Base-by-base conservation (phyloP, 2,797 vertebrate species). In the Alca torda region DNA sequence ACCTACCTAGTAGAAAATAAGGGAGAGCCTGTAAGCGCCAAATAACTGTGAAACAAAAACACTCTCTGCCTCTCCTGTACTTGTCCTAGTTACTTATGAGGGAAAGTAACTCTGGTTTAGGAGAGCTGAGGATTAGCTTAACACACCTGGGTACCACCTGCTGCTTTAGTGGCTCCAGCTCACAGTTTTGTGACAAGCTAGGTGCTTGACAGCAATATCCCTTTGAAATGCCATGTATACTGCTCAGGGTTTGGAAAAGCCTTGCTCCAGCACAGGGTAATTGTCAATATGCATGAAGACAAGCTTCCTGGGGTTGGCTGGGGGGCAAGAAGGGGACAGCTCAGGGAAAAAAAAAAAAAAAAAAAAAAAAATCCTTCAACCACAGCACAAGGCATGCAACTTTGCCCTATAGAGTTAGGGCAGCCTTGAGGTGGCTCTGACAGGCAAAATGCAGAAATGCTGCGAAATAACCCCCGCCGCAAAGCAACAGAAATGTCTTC, bases 101-200 rank as follows among this genome's bases (percentile, higher is more conserved):
- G 33, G 69, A 85, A 92, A 89, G 68, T 89, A 89, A 87, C 50
- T 45, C 46, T 59, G 53, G 11, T 1, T 85, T 65, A 80, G 91
- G 54, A 80, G 80, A 89, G 41, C 1, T 0, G 20, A 93, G 68
- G 81, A 94, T 93, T 89, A 93, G 43, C 50, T 79, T 83, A 78
- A 65, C 53, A 46, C 75, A 81, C 87, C 89, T 77, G 72, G 64
- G 68, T 92, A 89, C 92, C 84, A 77, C 91, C 91, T 92, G 89
- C 89, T 94, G 92, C 68, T 87, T 89, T 77, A 89, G 75, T 57
- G 90, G 89, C 92, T 94, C 82, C 90, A 83, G 79, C 78, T 92
- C 87, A 86, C 41, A 61, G 76, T 85, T 93, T 70, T 84, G 65
- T 68, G 75, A 87, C n/a, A 75, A 87, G 72, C 81, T 90, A 54